Evolutionary conservation across 2,113 vertebrate genomes (phyloP).

Genomic region (Oryzias melastigma): DNA sequence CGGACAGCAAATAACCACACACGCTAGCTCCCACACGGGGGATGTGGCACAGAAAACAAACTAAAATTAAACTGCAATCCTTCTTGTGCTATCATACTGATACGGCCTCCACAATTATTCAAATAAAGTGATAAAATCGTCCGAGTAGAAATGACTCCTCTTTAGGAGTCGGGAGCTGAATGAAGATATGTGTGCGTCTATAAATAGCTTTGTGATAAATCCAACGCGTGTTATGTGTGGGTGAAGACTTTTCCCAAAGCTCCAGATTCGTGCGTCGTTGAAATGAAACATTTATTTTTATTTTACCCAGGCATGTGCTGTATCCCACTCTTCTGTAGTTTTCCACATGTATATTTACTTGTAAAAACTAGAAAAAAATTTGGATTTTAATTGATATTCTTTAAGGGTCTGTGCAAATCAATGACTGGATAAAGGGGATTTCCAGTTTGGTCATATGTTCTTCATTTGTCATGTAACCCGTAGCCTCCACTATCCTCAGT

Average conservation of each 20-base stretch:
- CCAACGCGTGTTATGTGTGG: slow-evolving; percentile 8
- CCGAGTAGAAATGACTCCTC: slow-evolving; percentile 29
- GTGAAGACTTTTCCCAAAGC: slow-evolving; percentile 25
- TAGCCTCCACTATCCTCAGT: no score
- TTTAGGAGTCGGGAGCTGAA: slow-evolving; percentile 42
- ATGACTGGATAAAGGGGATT: no score
- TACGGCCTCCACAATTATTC: slow-evolving; percentile 20
- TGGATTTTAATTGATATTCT: no score
- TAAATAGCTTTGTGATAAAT: slow-evolving; percentile 61
- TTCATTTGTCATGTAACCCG: no score
- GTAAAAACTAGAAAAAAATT: no score
- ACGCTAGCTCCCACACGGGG: no score
- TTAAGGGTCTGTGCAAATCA: no score
- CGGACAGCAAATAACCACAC: slow-evolving; percentile 2
- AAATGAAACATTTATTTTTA: background rate
- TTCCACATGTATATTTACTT: no score
- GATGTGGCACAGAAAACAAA: slow-evolving; percentile 21
- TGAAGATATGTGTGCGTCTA: slow-evolving; percentile 55
- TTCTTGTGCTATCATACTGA: slow-evolving; percentile 32
- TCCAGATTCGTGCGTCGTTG: slow-evolving; percentile 12
- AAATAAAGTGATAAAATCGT: slow-evolving; percentile 6
- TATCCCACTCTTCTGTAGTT: no score
- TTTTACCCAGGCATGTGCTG: background rate
- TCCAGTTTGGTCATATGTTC: no score
- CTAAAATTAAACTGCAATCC: slow-evolving; percentile 31